Base-by-base conservation (phyloP, 2,113 vertebrate genomes). In the Pelodiscus sinensis region DNA sequence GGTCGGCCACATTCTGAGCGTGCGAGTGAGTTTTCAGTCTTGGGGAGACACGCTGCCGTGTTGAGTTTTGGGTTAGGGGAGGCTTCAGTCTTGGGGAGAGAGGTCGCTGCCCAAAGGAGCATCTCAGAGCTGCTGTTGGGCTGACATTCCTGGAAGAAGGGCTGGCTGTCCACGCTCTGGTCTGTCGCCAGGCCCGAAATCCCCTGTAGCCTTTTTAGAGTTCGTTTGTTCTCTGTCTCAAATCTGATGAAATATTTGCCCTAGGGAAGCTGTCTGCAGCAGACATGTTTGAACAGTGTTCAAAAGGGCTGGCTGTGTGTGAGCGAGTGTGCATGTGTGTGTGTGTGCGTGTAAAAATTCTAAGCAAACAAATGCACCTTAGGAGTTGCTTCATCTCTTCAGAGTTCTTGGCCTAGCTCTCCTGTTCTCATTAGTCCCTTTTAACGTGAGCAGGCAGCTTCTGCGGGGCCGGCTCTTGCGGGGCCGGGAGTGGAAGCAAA, bases 231-330 rank as follows among this genome's bases (percentile, higher is more conserved):
- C 51, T 55, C 71, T 27, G n/a, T 50, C 50, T 86, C 38, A 22
- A 22, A 58, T 16, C 56, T 0, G 0, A 56, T 0, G 13, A 87
- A 89, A 52, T 92, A 90, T 95, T 96, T 96, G 92, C 92, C 95
- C 90, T 84, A 29, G 92, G 92, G 93, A 86, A 84, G 75, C 55
- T 0, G 0, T 92, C 62, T 92, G 62, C 93, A 78, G 83, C 77
- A 31, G 86, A 85, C 35, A 0, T 92, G 97, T 94, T 91, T 73
- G 75, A 92, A 81, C 94, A 90, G 84, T 93, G 92, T 81, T 88
- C 57, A 79, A 2, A 60, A 79, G 82, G 85, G 84, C n/a, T 86
- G 81, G 88, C 94, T 90, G 3, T 84, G 11, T 82, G 5, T 75
- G 2, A 52, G 25, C 58, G 8, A 60, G 3, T 21, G 0, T 51